Percentiles rank a stretch among this genome's conserved stretches.
These are phyloP conservation scores for Dynastes maya DNA, from an alignment of 2,888 invertebrate species.

Conservation along the genomic window DNA sequence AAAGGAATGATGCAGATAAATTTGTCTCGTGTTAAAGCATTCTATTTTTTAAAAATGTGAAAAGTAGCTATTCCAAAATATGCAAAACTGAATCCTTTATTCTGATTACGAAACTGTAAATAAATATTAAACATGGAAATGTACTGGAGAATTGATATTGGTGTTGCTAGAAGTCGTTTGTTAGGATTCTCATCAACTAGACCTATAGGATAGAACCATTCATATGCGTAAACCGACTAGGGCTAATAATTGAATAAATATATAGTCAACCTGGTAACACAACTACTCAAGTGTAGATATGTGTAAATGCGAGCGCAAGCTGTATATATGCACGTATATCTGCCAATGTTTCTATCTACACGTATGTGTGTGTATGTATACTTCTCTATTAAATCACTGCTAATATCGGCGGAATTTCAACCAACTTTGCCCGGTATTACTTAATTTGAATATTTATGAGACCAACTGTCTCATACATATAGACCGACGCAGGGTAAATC, in stretches of 20 bases:
- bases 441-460: conserved; percentile 52
- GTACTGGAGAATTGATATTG: too few relatives aligned
- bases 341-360: background rate
- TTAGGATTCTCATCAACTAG: background rate
- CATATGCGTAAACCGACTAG: background rate
- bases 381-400: conserved; percentile 44
- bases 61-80: too few relatives aligned
- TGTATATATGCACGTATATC: background rate
- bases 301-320: background rate
- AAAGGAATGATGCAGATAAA: too few relatives aligned
- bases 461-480: conserved; percentile 39
- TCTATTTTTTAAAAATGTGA: too few relatives aligned
- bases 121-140: too few relatives aligned
- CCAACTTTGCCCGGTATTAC: conserved; percentile 34
- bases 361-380: background rate
- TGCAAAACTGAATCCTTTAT: too few relatives aligned
- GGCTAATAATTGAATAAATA: background rate
- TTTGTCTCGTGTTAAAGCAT: too few relatives aligned
- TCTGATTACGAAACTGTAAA: too few relatives aligned
- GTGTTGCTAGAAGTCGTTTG: background rate
- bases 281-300: background rate
- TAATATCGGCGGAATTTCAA: conserved; percentile 37
- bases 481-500: conserved; percentile 20
- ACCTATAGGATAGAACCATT: background rate
- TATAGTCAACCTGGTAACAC: background rate